phyloP scores from a whole-genome alignment of 2,113 vertebrate species.

The Donacobius atricapilla region DNA sequence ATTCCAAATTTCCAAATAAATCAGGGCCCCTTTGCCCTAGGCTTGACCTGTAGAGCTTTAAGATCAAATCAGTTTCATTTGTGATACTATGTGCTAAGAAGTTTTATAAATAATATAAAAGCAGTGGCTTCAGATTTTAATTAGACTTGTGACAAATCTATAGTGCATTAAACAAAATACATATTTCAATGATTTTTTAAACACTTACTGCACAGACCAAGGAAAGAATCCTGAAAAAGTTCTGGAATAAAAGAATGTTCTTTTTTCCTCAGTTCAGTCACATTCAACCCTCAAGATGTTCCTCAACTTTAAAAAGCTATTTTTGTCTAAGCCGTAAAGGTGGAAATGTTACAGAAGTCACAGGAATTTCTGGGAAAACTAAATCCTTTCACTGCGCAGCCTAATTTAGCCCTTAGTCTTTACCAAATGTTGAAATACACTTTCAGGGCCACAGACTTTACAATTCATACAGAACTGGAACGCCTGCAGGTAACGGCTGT shows the following conservation, averaged over 20 bases:
- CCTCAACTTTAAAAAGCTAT: conserved; percentile 23
- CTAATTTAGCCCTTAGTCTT: conserved; percentile 18
- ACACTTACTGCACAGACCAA: neutral
- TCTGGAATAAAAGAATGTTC: neutral
- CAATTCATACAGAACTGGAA: neutral
- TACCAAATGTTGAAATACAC: neutral
- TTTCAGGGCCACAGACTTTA: neutral
- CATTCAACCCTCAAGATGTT: neutral
- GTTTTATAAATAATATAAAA: neutral
- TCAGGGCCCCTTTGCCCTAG: neutral
- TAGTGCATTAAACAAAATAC: neutral
- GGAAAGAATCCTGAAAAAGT: neutral
- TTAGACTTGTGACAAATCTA: neutral
- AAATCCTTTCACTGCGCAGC: neutral
- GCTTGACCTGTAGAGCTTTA: neutral
- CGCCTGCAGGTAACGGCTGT: neutral
- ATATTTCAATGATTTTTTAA: neutral
- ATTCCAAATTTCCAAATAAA: neutral
- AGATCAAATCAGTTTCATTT: neutral
- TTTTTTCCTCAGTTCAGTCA: neutral
- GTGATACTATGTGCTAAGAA: neutral
- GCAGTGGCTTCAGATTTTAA: neutral
- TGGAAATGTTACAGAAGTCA: conserved; percentile 15
- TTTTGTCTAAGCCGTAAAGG: conserved; percentile 18
- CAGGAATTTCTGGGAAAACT: conserved; percentile 4